Base-by-base conservation (phyloP, 1,140 invertebrate genomes). In the Lordiphosa collinella region DNA sequence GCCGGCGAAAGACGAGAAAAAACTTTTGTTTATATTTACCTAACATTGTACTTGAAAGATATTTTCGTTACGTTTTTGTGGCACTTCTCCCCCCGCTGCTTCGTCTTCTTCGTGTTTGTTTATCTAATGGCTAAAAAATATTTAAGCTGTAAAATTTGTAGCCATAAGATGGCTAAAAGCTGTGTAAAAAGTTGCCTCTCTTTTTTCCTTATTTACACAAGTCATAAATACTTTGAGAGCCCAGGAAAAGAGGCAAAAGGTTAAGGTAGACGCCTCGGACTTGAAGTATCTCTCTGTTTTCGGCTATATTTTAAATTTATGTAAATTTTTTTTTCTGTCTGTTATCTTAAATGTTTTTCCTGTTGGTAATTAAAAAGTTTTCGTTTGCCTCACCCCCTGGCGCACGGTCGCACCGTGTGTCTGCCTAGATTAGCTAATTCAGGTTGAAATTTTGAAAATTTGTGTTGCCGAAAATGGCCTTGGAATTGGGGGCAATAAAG, bases 41-140 rank as follows among this genome's bases (percentile, higher is more conserved):
- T 86, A 86, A 86, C 82, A 86, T 86, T 86, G 82, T 86, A 86
- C 82, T 86, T 86, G 82, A 86, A 86, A 78, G 68, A 80, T 82
- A 84, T 82, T 82, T 82, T 84, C 51, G 78, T 84, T 59, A 54
- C 70, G 41, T 67, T 48, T 57, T 57, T 60, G 35, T 14, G 64
- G 48, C 44, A 55, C 56, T 35, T 52, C 36, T 12, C 41, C 73
- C 31, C 31, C 4, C 10, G 1, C 16, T 18, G 6, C 49, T 7
- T 13, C 11, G 2, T 4, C 13, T 51, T 29, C 36, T 40, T 8
- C 25, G 32, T 84, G 73, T 84, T 84, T 84, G 78, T 84, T 78
- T 84, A 84, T 84, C 78, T 78, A 84, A 84, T 84, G 78, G 78
- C 68, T 84, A 84, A 84, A 84, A 84, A 66, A 84, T 84, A 73